phyloP scores from a whole-genome alignment of 2,113 vertebrate species.

The Columba janthina region DNA sequence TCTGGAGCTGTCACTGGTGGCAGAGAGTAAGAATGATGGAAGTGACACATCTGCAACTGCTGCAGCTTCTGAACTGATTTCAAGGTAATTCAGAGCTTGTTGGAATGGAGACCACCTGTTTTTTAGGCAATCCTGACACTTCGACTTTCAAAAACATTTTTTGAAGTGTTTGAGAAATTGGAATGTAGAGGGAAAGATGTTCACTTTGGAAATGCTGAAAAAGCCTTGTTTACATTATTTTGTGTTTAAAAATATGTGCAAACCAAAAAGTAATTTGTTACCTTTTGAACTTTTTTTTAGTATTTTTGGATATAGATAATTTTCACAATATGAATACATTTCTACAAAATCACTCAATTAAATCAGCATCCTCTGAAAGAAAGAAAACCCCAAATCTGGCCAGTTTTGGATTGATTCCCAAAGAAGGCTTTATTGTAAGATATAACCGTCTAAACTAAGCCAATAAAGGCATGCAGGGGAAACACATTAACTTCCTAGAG shows the following conservation, averaged over 20 bases:
- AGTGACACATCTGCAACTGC: not conserved
- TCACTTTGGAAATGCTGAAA: not conserved
- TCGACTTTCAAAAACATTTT: not conserved
- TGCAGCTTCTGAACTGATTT: not conserved
- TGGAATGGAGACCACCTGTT: not conserved
- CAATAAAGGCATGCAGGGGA: not conserved
- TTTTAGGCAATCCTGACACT: not conserved
- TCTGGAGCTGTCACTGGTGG: not conserved
- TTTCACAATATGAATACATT: not conserved
- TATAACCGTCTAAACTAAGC: not conserved
- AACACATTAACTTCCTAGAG: not conserved
- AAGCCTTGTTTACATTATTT: not conserved
- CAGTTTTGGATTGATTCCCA: not conserved
- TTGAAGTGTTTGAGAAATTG: not conserved
- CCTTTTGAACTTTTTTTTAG: not conserved
- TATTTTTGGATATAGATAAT: not conserved
- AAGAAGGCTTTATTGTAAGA: not conserved
- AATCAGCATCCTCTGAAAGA: not conserved
- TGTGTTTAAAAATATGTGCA: not conserved
- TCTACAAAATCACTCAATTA: not conserved
- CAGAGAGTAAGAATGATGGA: not conserved
- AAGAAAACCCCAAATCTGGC: not conserved
- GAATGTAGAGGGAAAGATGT: not conserved
- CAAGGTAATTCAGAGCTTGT: not conserved
- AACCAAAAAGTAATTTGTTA: not conserved